A percentile compares a stretch with the other conserved stretches of the same genome.
Conservation (phyloP, 2,888 invertebrate species). For the Acanthosepion esculentum region DNA sequence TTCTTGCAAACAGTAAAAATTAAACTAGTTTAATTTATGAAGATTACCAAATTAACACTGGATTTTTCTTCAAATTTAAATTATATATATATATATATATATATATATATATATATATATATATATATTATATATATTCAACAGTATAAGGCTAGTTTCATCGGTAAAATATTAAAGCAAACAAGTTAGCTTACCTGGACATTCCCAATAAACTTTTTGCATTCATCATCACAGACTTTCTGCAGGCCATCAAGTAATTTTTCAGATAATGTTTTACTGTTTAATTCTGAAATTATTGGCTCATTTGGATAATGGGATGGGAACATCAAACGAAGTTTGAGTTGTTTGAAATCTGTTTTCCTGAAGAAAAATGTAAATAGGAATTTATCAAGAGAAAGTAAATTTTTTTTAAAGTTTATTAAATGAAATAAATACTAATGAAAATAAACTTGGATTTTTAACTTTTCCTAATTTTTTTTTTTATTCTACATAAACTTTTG, state of each 20-base stretch:
- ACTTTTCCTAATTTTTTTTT: too few relatives aligned
- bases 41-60: background rate
- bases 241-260: slow-evolving; percentile 81
- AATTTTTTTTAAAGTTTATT: too few relatives aligned
- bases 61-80: too few relatives aligned
- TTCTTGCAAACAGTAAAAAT: too few relatives aligned
- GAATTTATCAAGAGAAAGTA: background rate
- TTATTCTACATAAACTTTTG: too few relatives aligned
- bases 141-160: too few relatives aligned
- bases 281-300: slow-evolving; percentile 81
- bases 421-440: too few relatives aligned
- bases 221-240: slow-evolving; percentile 80
- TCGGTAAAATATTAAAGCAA: background rate
- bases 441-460: too few relatives aligned
- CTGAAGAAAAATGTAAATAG: slow-evolving; percentile 70
- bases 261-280: slow-evolving; percentile 82
- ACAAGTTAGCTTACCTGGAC: slow-evolving; percentile 71
- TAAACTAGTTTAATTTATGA: background rate
- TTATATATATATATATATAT: too few relatives aligned
- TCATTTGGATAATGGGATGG: slow-evolving; percentile 80
- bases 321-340: slow-evolving; percentile 82
- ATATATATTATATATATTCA: too few relatives aligned
- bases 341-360: slow-evolving; percentile 79
- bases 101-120: too few relatives aligned
- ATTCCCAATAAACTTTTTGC: slow-evolving; percentile 79